A percentile compares a stretch with the other conserved stretches of the same genome.
Evolutionary conservation across 2,113 vertebrate species (phyloP).

Genomic region (Anhinga anhinga): DNA sequence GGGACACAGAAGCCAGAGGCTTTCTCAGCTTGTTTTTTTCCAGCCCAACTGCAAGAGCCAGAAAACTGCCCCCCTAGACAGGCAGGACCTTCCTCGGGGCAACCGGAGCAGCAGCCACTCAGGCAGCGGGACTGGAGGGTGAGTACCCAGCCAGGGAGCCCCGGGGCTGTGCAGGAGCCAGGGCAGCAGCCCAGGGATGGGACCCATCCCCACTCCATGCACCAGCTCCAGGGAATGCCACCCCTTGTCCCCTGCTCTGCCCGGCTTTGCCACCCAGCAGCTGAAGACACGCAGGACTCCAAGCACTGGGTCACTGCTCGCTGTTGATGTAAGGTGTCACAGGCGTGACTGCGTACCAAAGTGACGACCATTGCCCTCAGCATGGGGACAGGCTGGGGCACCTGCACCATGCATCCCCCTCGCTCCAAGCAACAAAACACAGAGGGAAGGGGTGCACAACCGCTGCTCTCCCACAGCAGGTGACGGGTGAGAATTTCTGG

Average conservation of each 20-base stretch:
- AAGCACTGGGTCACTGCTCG: neutral
- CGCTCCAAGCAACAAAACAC: neutral
- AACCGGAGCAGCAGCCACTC: neutral
- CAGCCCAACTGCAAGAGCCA: neutral
- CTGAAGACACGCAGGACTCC: neutral
- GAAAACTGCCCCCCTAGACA: neutral
- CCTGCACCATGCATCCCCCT: neutral
- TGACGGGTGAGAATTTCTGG: neutral
- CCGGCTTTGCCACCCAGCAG: neutral
- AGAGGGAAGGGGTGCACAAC: rapidly evolving
- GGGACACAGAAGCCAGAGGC: neutral
- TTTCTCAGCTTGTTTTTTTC: neutral
- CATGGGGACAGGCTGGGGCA: neutral
- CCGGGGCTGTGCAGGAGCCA: neutral
- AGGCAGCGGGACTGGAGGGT: neutral
- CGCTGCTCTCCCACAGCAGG: rapidly evolving
- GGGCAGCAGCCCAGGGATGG: neutral
- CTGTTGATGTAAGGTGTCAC: neutral
- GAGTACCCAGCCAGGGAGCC: neutral
- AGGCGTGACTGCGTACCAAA: neutral
- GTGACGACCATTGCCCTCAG: neutral
- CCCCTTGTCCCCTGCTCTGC: neutral
- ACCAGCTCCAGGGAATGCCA: neutral
- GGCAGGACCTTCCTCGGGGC: neutral
- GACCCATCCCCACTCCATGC: neutral